phyloP scores from a whole-genome alignment of 2,113 vertebrate genomes.

The Bambusicola thoracicus region DNA sequence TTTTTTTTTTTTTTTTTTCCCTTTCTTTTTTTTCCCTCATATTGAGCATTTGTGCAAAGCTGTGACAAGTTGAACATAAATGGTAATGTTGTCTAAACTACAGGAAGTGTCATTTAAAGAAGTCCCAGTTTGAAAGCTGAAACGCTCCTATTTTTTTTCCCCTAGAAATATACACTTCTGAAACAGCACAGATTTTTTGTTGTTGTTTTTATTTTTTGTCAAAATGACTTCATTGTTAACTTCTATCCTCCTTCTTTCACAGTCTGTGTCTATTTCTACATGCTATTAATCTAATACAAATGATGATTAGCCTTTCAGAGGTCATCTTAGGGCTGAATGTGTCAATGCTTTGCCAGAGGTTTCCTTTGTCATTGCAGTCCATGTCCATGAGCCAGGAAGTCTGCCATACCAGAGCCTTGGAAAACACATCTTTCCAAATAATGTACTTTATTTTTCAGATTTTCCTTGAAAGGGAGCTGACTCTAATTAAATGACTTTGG shows the following conservation, averaged over 20 bases:
- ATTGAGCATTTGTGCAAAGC: neutral
- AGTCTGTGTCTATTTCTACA: neutral
- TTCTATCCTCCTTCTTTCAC: neutral
- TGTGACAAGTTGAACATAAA: neutral
- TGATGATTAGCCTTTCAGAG: neutral
- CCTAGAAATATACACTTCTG: neutral
- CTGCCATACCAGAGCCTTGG: neutral
- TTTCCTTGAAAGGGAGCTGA: neutral
- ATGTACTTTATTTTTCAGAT: neutral
- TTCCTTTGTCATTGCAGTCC: neutral
- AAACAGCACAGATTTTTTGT: neutral
- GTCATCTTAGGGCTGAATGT: neutral
- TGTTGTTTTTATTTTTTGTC: neutral
- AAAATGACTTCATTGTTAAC: neutral
- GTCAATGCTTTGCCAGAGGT: neutral
- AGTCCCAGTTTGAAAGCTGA: neutral
- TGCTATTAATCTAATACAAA: neutral
- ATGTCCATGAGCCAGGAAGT: accelerated
- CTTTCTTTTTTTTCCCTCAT: neutral
- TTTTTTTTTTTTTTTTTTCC: no score
- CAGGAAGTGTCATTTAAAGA: neutral
- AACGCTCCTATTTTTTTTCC: neutral
- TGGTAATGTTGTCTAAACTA: neutral
- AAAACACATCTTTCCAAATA: neutral
- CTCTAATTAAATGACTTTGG: neutral